Evolutionary conservation across 1,140 invertebrate genomes (phyloP).

Genomic region (Apis dorsata): DNA sequence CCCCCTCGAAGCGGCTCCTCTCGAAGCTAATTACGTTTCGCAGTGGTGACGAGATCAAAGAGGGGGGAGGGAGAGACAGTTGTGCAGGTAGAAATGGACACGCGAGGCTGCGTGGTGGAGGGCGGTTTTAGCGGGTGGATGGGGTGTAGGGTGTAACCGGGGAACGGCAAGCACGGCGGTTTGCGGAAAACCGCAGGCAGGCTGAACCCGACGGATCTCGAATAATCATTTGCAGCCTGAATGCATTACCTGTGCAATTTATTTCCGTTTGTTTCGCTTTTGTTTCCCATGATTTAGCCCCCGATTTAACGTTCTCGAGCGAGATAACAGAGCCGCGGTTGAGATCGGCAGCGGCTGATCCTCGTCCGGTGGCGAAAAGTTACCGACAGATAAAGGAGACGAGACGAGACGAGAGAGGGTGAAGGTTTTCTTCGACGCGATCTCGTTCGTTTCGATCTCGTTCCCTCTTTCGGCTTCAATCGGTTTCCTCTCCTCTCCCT

Average conservation of each 20-base stretch:
- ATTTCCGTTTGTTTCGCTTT: slow-evolving; percentile 76
- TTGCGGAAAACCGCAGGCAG: slow-evolving; percentile 75
- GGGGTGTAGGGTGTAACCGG: slow-evolving; percentile 57
- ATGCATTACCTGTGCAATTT: slow-evolving; percentile 77
- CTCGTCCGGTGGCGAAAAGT: background rate
- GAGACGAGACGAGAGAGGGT: background rate
- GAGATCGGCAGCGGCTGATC: background rate
- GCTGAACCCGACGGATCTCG: slow-evolving; percentile 74
- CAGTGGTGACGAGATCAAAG: slow-evolving; percentile 74
- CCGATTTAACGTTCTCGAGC: slow-evolving; percentile 34
- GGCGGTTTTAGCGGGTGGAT: slow-evolving; percentile 33
- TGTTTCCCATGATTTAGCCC: slow-evolving; percentile 74
- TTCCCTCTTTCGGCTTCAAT: slow-evolving; percentile 25
- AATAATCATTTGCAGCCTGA: slow-evolving; percentile 78
- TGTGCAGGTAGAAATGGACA: slow-evolving; percentile 59
- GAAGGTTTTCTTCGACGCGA: background rate
- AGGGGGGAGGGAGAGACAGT: slow-evolving; percentile 57
- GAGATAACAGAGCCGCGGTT: background rate
- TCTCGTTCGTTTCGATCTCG: slow-evolving; percentile 1
- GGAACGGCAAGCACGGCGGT: slow-evolving; percentile 70
- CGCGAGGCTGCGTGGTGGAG: slow-evolving; percentile 50
- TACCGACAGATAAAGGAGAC: slow-evolving; percentile 2
- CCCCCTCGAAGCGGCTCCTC: slow-evolving; percentile 62
- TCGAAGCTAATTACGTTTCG: slow-evolving; percentile 67
- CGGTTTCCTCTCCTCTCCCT: background rate